phyloP scores from a whole-genome alignment of 2,113 vertebrate species.

The Pygoscelis antarcticus region DNA sequence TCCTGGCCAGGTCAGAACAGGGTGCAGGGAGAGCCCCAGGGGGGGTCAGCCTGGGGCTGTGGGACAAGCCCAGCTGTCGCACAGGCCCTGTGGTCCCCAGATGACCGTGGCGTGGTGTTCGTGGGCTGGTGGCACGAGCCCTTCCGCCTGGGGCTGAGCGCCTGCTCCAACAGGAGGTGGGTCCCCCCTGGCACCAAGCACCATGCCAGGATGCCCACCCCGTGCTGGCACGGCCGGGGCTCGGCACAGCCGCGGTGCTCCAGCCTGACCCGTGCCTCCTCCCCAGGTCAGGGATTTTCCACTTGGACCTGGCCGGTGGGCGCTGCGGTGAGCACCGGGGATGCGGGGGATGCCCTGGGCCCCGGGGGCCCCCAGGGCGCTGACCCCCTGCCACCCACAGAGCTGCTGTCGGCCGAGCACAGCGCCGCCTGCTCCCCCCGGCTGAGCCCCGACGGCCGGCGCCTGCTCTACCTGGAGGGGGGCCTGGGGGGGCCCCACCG shows the following conservation, averaged over 20 bases:
- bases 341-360: accelerated
- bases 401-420: constrained; percentile 82
- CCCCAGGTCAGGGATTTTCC: constrained; percentile 87
- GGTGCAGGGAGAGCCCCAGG: accelerated
- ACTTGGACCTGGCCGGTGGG: constrained; percentile 85
- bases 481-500: constrained; percentile 83
- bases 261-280: not conserved
- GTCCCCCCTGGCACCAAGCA: not conserved
- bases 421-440: constrained; percentile 84
- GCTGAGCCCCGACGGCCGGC: constrained; percentile 90
- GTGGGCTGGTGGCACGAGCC: constrained; percentile 92
- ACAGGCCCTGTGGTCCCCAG: constrained; percentile 94
- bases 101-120: constrained; percentile 88
- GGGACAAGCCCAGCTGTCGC: not conserved
- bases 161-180: constrained; percentile 91
- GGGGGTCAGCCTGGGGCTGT: not conserved
- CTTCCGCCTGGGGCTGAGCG: constrained; percentile 86
- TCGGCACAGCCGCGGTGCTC: accelerated
- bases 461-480: constrained; percentile 86
- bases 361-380: accelerated
- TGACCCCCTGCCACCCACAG: constrained; percentile 48
- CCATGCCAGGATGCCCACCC: accelerated
- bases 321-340: constrained; percentile 81
- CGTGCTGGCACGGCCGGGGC: accelerated
- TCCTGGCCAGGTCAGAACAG: constrained; percentile 86